Evolutionary conservation across 2,113 vertebrate genomes (phyloP), one percentile per base, ranked within the genome.

Genomic region (Hippocampus comes): DNA sequence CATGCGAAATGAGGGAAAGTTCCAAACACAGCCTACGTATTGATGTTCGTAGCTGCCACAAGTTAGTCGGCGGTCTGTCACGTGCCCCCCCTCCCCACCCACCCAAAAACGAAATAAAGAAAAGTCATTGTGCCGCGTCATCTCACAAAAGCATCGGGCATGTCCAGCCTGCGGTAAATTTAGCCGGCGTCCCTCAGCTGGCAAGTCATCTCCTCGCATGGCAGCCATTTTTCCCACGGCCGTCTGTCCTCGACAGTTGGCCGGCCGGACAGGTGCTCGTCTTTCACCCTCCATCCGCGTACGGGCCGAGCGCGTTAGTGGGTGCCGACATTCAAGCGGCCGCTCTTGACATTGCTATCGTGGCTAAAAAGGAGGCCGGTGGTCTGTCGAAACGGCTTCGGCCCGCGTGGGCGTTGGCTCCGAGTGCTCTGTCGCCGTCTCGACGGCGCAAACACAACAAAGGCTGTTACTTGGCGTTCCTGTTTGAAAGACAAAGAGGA

Each of bases 221-320:
- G 82, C 87, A n/a, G 68, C 57, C 18, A 73, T 74, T 82, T 87
- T 91, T 91, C 90, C 88, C 90, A 91, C 79, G 88, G 43, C 78
- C 57, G 80, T 70, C 82, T 70, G 77, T 85, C 85, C 85, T 72
- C 75, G 17, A 82, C 87, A 90, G 87, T 87, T 89, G 90, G 68
- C 73, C 53, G 78, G 78, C 73, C 53, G 78, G 78, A 90, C 89
- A 90, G 90, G 88, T 91, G 89, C 81, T 51, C 56, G 12, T 76
- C 79, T 75, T 71, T 82, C 72, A 79, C 78, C 75, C 79, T n/a
- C 78, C 78, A 10, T 60, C 83, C 75, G 34, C 30, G 30, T 34
- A 5, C 30, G 30, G 30, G 30, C 4, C 4, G 4, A 38, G 46
- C 43, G 15, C 68, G 56, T 70, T 53, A 7, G 61, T 23, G 49